A percentile compares a stretch with the other conserved stretches of the same genome.
Conservation (phyloP, 2,888 invertebrate genomes). For the Caenorhabditis sp. region DNA sequence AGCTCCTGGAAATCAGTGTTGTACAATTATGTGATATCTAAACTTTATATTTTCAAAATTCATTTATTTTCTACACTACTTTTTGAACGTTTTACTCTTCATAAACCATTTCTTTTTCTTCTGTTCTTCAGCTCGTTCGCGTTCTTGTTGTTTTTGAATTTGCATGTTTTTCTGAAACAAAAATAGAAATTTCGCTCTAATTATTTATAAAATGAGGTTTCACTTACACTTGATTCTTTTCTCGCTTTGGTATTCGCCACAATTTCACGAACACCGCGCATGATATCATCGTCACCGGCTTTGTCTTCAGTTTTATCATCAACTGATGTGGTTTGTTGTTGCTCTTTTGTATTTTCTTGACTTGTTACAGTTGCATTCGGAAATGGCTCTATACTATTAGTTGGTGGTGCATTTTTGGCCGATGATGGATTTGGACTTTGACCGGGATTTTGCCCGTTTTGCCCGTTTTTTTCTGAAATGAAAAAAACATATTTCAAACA, state of each 20-base stretch:
- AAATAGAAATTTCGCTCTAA: background rate
- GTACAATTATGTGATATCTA: slow-evolving; percentile 42
- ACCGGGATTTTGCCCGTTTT: no score
- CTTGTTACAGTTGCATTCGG: background rate
- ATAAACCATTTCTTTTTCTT: slow-evolving; percentile 1
- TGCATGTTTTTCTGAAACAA: background rate
- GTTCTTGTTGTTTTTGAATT: background rate
- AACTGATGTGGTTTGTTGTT: background rate
- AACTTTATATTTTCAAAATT: no score
- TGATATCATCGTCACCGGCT: background rate
- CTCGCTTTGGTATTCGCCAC: background rate
- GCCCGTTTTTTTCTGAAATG: no score
- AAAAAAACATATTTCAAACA: background rate
- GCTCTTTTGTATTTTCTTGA: background rate
- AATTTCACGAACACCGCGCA: slow-evolving; percentile 1
- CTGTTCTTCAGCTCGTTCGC: background rate
- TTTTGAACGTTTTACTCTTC: background rate
- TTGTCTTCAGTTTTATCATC: no score
- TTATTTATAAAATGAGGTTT: no score
- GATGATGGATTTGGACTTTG: no score
- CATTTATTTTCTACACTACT: background rate
- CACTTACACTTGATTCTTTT: background rate
- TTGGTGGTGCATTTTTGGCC: no score
- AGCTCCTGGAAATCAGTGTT: slow-evolving; percentile 64
- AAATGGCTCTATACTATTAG: no score